Evolutionary conservation across 64 coral and sea anemone species (phyloP).

Genomic region (Stylophora pistillata): DNA sequence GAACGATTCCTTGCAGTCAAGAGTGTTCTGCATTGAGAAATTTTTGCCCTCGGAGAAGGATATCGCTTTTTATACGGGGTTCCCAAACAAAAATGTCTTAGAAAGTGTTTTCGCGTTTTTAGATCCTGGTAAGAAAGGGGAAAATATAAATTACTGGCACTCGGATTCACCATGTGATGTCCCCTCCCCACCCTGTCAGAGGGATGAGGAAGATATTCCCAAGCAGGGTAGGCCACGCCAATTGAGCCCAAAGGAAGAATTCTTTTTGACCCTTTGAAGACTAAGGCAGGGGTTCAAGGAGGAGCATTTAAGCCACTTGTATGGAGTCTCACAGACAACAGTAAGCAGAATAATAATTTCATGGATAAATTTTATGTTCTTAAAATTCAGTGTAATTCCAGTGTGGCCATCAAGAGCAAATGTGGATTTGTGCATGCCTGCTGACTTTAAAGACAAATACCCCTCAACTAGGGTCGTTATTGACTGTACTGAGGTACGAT

Average conservation of each 20-base stretch:
- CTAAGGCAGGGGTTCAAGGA: slow-evolving; percentile 36
- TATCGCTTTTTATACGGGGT: slow-evolving; percentile 69
- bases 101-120: slow-evolving; percentile 55
- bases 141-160: slow-evolving; percentile 73
- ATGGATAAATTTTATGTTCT: too few relatives aligned
- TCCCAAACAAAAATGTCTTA: slow-evolving; percentile 33
- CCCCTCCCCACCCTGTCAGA: background rate
- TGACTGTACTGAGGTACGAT: too few relatives aligned
- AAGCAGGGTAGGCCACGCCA: slow-evolving; percentile 30
- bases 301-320: slow-evolving; percentile 28
- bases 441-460: too few relatives aligned
- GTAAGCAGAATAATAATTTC: too few relatives aligned
- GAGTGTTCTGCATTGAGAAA: slow-evolving; percentile 44
- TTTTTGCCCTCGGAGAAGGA: slow-evolving; percentile 61
- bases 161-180: background rate
- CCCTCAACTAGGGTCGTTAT: too few relatives aligned
- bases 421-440: too few relatives aligned
- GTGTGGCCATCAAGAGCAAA: too few relatives aligned
- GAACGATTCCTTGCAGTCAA: slow-evolving; percentile 33
- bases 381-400: too few relatives aligned
- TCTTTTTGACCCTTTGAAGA: slow-evolving; percentile 27
- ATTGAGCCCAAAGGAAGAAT: slow-evolving; percentile 37
- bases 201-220: slow-evolving; percentile 8
- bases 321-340: too few relatives aligned
- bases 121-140: slow-evolving; percentile 65